Percentiles rank a stretch among this genome's conserved stretches.
Evolutionary conservation across 2,797 vertebrate genomes (phyloP).

Genomic region (Poecile montanus): DNA sequence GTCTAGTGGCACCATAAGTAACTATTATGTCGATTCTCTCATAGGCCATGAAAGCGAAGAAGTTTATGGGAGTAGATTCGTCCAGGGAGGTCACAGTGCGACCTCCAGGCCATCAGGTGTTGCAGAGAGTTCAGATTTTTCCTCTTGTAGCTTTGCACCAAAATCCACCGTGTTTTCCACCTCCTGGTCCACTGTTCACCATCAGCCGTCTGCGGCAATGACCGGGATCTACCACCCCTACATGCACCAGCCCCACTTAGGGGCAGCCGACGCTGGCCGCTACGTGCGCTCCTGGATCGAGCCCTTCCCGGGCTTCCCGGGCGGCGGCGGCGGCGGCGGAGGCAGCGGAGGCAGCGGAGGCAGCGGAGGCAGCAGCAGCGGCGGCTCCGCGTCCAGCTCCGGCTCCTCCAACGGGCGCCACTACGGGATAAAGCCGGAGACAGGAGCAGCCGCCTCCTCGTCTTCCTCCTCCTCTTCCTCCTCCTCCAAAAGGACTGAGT

Average conservation of each 20-base stretch:
- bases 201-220: constrained; percentile 84
- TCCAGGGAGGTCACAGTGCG: constrained; percentile 85
- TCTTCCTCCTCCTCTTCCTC: constrained; percentile 81
- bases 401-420: constrained; percentile 83
- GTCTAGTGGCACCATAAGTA: constrained; percentile 93
- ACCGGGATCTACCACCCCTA: constrained; percentile 95
- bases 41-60: constrained; percentile 95
- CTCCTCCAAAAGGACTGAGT: constrained; percentile 81
- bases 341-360: constrained; percentile 11
- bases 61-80: constrained; percentile 89
- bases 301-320: constrained; percentile 84
- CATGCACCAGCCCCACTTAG: constrained; percentile 89
- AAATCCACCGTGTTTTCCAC: constrained; percentile 91
- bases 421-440: constrained; percentile 90
- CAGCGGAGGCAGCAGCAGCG: constrained; percentile 9
- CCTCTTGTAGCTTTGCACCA: constrained; percentile 95
- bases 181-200: constrained; percentile 92
- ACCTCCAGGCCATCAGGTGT: constrained; percentile 93
- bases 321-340: constrained; percentile 27
- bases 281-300: constrained; percentile 97
- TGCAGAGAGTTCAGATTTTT: constrained; percentile 88
- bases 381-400: constrained; percentile 76
- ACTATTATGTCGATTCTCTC: constrained; percentile 97
- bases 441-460: constrained; percentile 71
- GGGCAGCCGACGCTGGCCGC: constrained; percentile 87